Evolutionary conservation across 1,140 invertebrate genomes (phyloP).

Genomic region (Zeugodacus cucurbitae): DNA sequence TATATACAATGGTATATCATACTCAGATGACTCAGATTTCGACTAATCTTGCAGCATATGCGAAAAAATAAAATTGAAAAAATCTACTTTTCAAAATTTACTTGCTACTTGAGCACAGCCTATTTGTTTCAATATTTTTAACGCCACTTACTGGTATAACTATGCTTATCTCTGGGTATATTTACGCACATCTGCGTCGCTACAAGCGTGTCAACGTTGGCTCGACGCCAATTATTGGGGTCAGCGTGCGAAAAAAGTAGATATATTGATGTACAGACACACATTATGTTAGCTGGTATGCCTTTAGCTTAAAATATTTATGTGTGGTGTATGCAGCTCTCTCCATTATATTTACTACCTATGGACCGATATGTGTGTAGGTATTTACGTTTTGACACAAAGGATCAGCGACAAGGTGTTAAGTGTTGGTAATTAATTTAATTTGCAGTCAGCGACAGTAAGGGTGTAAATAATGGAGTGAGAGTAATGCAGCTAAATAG

Average conservation of each 20-base stretch:
- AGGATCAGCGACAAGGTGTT: slow-evolving; percentile 41
- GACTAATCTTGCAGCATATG: too few species aligned
- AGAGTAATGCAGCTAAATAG: not conserved
- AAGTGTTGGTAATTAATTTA: slow-evolving; percentile 40
- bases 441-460: not conserved
- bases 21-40: too few species aligned
- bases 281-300: not conserved
- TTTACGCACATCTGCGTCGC: not conserved
- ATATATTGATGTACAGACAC: not conserved
- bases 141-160: too few species aligned
- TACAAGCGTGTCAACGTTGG: slow-evolving; percentile 34
- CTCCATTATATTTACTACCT: not conserved
- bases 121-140: too few species aligned
- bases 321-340: not conserved
- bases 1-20: too few species aligned
- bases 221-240: slow-evolving; percentile 27
- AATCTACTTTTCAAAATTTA: too few species aligned
- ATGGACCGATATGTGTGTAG: not conserved
- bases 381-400: slow-evolving; percentile 12
- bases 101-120: too few species aligned
- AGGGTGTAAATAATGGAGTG: slow-evolving; percentile 2
- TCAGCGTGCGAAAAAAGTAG: slow-evolving; percentile 34
- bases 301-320: not conserved
- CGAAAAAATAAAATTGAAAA: too few species aligned
- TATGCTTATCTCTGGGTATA: not conserved